Conservation (phyloP, 2,888 invertebrate genomes). For the Selenia dentaria region DNA sequence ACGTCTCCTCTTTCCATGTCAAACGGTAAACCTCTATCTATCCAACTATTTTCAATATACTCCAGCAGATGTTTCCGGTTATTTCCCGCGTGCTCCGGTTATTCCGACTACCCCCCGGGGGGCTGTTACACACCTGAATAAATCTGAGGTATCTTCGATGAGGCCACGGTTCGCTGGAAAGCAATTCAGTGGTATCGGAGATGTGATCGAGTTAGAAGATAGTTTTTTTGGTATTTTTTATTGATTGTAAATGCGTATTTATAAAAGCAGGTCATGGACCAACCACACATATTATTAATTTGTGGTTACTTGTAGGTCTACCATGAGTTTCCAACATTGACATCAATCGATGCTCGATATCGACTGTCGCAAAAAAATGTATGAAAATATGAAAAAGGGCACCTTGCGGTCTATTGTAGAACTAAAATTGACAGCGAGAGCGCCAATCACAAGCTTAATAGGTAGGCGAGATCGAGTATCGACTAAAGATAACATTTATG, state of each 20-base stretch:
- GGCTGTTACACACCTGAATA: slow-evolving; percentile 23
- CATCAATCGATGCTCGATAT: no score
- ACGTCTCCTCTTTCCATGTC: slow-evolving; percentile 8
- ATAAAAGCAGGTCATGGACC: no score
- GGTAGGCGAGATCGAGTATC: no score
- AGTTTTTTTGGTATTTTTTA: slow-evolving; percentile 6
- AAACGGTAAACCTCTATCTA: slow-evolving; percentile 17
- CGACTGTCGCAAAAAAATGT: no score
- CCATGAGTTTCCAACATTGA: no score
- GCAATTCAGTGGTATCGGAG: slow-evolving; percentile 12
- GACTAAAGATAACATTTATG: no score
- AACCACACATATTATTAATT: no score
- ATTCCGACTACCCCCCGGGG: slow-evolving; percentile 11
- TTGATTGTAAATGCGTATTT: background rate
- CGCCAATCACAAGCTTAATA: no score
- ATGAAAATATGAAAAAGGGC: no score
- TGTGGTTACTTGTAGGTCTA: no score
- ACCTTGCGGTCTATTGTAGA: no score
- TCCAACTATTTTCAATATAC: slow-evolving; percentile 18
- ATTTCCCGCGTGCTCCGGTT: slow-evolving; percentile 16
- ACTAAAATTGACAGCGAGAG: no score
- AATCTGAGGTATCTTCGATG: slow-evolving; percentile 7
- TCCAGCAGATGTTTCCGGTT: slow-evolving; percentile 14
- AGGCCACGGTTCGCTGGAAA: slow-evolving; percentile 15
- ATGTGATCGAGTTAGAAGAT: slow-evolving; percentile 3